phyloP scores from a whole-genome alignment of 2,888 invertebrate species.

The Chrysodeixis includens region DNA sequence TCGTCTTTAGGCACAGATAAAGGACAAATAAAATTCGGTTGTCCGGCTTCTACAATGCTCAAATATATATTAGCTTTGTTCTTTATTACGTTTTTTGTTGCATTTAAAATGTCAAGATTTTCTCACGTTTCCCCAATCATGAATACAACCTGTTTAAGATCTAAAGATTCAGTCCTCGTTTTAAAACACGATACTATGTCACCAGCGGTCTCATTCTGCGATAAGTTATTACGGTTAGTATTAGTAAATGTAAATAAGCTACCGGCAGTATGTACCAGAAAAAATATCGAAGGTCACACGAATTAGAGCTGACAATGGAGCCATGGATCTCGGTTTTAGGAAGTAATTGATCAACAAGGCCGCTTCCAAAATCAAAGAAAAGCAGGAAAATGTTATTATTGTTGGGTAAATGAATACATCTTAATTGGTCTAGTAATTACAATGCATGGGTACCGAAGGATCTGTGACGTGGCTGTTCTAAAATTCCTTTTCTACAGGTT shows the following conservation, averaged over 20 bases:
- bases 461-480: not conserved
- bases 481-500: too few relatives aligned
- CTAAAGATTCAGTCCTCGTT: not conserved
- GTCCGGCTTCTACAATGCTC: too few relatives aligned
- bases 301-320: slow-evolving; percentile 43
- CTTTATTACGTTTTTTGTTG: too few relatives aligned
- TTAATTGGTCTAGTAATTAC: not conserved
- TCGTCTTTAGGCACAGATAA: too few relatives aligned
- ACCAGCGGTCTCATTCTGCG: not conserved
- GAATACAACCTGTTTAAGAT: too few relatives aligned
- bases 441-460: not conserved
- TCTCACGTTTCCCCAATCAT: too few relatives aligned
- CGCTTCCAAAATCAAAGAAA: slow-evolving; percentile 47
- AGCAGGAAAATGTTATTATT: slow-evolving; percentile 31
- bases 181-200: not conserved
- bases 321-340: slow-evolving; percentile 45
- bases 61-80: too few relatives aligned
- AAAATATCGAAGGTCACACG: slow-evolving; percentile 44
- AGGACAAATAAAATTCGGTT: too few relatives aligned
- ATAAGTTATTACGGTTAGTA: not conserved
- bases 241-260: slow-evolving; percentile 33
- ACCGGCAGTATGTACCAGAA: slow-evolving; percentile 37
- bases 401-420: slow-evolving; percentile 17
- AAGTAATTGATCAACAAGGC: slow-evolving; percentile 55
- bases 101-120: too few relatives aligned